Evolutionary conservation across 2,797 vertebrate species (phyloP).

Genomic region (Microtus obscurus): DNA sequence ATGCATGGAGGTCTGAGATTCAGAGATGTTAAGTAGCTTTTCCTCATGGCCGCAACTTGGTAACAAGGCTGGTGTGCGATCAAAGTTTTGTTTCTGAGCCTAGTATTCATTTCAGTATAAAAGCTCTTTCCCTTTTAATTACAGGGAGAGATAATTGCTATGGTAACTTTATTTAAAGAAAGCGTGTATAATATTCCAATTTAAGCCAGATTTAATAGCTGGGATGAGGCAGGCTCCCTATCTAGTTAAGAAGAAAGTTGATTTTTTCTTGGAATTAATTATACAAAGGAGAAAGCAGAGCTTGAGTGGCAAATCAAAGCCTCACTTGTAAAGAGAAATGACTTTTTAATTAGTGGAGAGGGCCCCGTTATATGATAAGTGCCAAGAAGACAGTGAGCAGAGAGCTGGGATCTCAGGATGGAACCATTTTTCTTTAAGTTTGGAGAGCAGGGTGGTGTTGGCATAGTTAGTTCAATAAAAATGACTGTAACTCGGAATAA

Average conservation of each 20-base stretch:
- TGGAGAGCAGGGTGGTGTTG: background rate
- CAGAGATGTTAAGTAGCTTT: constrained; percentile 52
- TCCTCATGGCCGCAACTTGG: background rate
- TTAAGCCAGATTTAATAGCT: constrained; percentile 66
- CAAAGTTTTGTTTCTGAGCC: background rate
- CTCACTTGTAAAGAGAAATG: constrained; percentile 22
- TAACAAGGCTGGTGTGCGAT: background rate
- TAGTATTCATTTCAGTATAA: constrained; percentile 43
- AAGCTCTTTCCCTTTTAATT: constrained; percentile 59
- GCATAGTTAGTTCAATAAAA: constrained; percentile 39
- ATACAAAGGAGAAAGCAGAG: constrained; percentile 44
- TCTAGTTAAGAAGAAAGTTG: constrained; percentile 39
- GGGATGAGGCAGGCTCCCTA: constrained; percentile 1
- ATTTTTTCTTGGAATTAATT: constrained; percentile 64
- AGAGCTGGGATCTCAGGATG: constrained; percentile 30
- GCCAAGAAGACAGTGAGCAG: background rate
- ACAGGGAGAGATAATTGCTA: constrained; percentile 56
- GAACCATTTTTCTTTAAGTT: background rate
- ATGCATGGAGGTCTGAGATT: constrained; percentile 20
- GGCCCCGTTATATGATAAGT: background rate
- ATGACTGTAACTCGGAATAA: constrained; percentile 47
- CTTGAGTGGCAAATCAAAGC: constrained; percentile 39
- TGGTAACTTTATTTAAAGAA: constrained; percentile 58
- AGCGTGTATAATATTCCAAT: constrained; percentile 55
- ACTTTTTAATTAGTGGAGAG: constrained; percentile 56